Percentiles rank a stretch among this genome's conserved stretches.
Conservation (phyloP, 2,888 invertebrate genomes). For the Perizoma flavofasciatum region DNA sequence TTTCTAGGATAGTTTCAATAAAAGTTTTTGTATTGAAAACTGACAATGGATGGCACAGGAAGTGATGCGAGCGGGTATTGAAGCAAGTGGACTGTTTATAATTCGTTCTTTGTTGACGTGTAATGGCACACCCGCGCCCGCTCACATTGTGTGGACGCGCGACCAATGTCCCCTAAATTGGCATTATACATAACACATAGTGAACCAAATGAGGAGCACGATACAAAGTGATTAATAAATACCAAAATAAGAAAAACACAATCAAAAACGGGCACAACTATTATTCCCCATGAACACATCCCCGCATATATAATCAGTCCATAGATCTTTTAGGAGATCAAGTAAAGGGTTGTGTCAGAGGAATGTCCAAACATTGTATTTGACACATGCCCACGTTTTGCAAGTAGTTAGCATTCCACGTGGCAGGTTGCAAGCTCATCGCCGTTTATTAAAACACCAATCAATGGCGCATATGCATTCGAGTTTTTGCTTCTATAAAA, state of each 20-base stretch:
- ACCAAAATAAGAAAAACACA: too few species aligned
- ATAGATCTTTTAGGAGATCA: too few species aligned
- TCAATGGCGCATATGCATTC: too few species aligned
- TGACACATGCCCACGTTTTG: too few species aligned
- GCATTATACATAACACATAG: slow-evolving; percentile 57
- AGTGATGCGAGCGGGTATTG: slow-evolving; percentile 78
- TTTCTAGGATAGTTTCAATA: slow-evolving; percentile 80
- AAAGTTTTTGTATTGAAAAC: slow-evolving; percentile 81
- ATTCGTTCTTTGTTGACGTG: slow-evolving; percentile 77
- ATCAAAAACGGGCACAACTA: slow-evolving; percentile 4
- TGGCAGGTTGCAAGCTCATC: too few species aligned
- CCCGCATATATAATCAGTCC: background rate
- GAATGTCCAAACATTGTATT: too few species aligned
- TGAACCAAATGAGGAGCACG: slow-evolving; percentile 9
- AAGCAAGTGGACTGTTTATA: slow-evolving; percentile 83
- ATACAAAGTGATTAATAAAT: too few species aligned
- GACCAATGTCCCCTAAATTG: slow-evolving; percentile 69
- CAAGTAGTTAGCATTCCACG: too few species aligned
- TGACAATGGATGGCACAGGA: slow-evolving; percentile 79
- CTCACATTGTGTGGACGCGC: slow-evolving; percentile 64
- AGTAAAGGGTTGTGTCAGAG: too few species aligned
- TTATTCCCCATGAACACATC: slow-evolving; percentile 5
- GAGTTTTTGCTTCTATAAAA: background rate
- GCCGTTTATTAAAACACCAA: too few species aligned
- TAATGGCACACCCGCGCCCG: slow-evolving; percentile 70